Evolutionary conservation across 2,888 invertebrate species (phyloP).

Genomic region (Cylindroiulus punctatus): DNA sequence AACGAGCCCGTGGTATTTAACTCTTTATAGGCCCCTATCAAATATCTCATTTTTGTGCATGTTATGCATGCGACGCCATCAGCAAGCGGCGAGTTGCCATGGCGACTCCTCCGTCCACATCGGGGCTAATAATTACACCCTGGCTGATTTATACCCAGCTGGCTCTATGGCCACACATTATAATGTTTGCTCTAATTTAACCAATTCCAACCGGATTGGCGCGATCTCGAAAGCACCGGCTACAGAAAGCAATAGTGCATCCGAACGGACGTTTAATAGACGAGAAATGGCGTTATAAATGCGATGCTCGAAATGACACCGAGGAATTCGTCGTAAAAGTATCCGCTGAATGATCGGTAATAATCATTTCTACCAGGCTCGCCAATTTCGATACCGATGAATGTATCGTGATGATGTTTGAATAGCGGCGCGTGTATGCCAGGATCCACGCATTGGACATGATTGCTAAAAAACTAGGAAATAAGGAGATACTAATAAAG

Average conservation of each 20-base stretch:
- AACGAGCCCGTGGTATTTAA: not conserved
- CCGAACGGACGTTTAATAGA: not conserved
- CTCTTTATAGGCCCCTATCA: not conserved
- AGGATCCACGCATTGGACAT: not conserved
- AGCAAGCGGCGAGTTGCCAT: not conserved
- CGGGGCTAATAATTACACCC: slow-evolving; percentile 6
- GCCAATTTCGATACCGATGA: slow-evolving; percentile 8
- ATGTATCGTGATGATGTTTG: slow-evolving; percentile 32
- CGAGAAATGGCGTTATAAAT: slow-evolving; percentile 29
- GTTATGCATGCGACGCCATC: not conserved
- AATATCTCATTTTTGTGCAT: not conserved
- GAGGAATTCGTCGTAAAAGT: not conserved
- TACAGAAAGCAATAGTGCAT: slow-evolving; percentile 10
- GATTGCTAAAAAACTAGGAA: slow-evolving; percentile 26
- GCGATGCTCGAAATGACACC: slow-evolving; percentile 37
- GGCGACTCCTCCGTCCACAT: not conserved
- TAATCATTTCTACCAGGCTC: not conserved
- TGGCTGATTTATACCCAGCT: not conserved
- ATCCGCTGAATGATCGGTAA: not conserved
- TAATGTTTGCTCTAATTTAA: slow-evolving; percentile 38
- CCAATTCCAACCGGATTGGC: slow-evolving; percentile 32
- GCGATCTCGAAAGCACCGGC: not conserved
- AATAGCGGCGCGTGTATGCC: not conserved
- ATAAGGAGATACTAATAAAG: not conserved
- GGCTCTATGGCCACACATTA: not conserved